phyloP scores from a whole-genome alignment of 2,888 invertebrate genomes.

The Stomorhina lunata region DNA sequence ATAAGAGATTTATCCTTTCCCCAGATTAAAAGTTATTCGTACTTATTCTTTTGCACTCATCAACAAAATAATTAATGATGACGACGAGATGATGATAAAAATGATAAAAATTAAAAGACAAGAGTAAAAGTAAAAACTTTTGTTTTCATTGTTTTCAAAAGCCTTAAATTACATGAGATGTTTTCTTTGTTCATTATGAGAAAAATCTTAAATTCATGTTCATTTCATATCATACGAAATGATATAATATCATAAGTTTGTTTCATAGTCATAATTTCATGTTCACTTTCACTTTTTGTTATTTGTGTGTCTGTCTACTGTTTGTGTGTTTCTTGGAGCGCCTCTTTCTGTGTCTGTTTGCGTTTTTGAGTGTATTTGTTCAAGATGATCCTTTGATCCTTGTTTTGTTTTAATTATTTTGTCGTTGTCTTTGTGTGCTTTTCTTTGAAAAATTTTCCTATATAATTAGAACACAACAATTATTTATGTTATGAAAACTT shows the following conservation, averaged over 20 bases:
- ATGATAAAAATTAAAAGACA: neutral
- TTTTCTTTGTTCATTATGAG: slow-evolving; percentile 40
- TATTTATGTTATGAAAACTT: slow-evolving; percentile 4
- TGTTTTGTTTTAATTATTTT: slow-evolving; percentile 25
- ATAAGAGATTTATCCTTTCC: neutral
- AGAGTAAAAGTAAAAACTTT: slow-evolving; percentile 36
- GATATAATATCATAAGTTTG: no score
- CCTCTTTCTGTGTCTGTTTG: neutral
- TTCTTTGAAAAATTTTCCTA: slow-evolving; percentile 41
- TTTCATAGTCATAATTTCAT: slow-evolving; percentile 50
- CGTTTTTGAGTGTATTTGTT: neutral
- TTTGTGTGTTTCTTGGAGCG: neutral
- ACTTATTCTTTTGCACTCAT: slow-evolving; percentile 38
- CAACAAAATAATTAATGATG: slow-evolving; percentile 38
- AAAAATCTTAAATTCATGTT: slow-evolving; percentile 4
- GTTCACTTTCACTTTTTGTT: slow-evolving; percentile 58
- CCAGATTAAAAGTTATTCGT: neutral
- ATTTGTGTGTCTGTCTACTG: slow-evolving; percentile 5
- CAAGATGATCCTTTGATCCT: slow-evolving; percentile 52
- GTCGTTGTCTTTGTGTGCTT: slow-evolving; percentile 30
- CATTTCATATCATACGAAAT: neutral
- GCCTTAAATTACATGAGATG: slow-evolving; percentile 16
- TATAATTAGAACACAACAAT: slow-evolving; percentile 51
- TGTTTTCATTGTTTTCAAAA: slow-evolving; percentile 48
- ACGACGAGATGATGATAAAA: neutral